Evolutionary conservation across 2,888 invertebrate species (phyloP), one percentile per base, ranked within the genome.

Genomic region (Drymonia ruficornis): DNA sequence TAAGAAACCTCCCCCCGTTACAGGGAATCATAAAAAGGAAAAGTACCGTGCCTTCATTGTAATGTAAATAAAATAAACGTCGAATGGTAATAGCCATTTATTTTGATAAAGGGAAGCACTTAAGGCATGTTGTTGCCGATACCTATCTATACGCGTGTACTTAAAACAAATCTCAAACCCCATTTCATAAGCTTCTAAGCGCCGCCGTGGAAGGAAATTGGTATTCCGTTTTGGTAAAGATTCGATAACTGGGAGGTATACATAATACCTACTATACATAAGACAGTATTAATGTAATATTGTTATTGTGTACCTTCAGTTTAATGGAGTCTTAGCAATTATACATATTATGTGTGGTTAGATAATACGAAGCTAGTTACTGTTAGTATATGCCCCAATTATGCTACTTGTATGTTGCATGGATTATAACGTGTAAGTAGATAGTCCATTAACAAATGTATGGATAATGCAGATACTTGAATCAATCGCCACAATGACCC

Each of bases 1-100:
- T 70, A 82, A 80, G 80, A 79, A 78, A 72, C 60, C 55, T 63
- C 45, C 61, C 62, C n/a, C 57, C 59, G 62, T 61, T 61, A 68
- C 51, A 63, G 64, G 55, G 57, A 55, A 55, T 61, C 65, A 54
- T 63, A 58, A 67, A 67, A 67, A 64, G 63, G 48, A 54, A 70
- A 53, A 63, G 54, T 52, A 49, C 19, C 34, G 43, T 55, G 31
- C 48, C 52, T 55, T 47, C 49, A 59, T 71, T 61, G 57, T 61
- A 52, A 56, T 58, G 61, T 53, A 52, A 65, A 61, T 55, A 70
- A 65, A 58, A 60, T 59, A 52, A 56, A 59, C 45, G 29, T 49
- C 29, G 42, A 59, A 61, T 54, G 15, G 31, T 60, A 52, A 55
- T 52, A 50, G 44, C 47, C 34, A 56, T 58, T 61, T 59, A 57